These are phyloP conservation scores for Trididemnum nubilum DNA, from an alignment of 23 tunicate genomes.

Conservation along the genomic window DNA sequence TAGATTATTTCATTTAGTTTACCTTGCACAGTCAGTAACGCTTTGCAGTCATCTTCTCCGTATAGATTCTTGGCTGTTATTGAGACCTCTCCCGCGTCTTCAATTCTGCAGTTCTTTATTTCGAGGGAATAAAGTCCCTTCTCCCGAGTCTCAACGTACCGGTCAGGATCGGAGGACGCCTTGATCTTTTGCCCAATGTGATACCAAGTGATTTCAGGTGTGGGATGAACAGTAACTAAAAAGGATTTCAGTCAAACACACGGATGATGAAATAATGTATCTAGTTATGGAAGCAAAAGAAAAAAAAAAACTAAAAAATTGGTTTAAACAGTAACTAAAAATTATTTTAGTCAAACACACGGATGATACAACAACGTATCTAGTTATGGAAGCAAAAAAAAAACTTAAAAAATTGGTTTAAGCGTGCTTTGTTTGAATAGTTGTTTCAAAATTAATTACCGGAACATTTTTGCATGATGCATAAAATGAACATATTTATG, in stretches of 20 bases:
- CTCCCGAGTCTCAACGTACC: slow-evolving; percentile 63
- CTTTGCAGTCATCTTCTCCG: slow-evolving; percentile 94
- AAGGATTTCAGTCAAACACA: neutral
- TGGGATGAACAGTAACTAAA: slow-evolving; percentile 89
- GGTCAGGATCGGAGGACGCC: slow-evolving; percentile 43
- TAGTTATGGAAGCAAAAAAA: too few species aligned
- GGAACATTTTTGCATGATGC: too few species aligned
- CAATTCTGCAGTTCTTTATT: slow-evolving; percentile 68
- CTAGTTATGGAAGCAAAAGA: neutral
- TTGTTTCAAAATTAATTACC: too few species aligned
- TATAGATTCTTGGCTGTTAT: slow-evolving; percentile 79
- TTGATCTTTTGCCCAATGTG: slow-evolving; percentile 89
- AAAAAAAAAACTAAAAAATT: neutral
- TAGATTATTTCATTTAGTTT: too few species aligned
- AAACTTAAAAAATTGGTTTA: too few species aligned
- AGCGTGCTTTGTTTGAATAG: too few species aligned
- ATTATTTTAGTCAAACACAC: too few species aligned
- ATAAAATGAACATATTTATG: too few species aligned
- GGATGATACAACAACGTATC: too few species aligned
- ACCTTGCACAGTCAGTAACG: slow-evolving; percentile 80
- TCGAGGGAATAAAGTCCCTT: slow-evolving; percentile 83
- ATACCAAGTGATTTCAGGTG: slow-evolving; percentile 93
- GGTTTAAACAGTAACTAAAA: too few species aligned
- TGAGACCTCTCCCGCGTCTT: slow-evolving; percentile 68
- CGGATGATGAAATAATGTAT: too few species aligned